Percentiles rank a stretch among this genome's conserved stretches.
These are phyloP conservation scores for Plotosus lineatus DNA, from an alignment of 2,113 vertebrate genomes.

Conservation along the genomic window DNA sequence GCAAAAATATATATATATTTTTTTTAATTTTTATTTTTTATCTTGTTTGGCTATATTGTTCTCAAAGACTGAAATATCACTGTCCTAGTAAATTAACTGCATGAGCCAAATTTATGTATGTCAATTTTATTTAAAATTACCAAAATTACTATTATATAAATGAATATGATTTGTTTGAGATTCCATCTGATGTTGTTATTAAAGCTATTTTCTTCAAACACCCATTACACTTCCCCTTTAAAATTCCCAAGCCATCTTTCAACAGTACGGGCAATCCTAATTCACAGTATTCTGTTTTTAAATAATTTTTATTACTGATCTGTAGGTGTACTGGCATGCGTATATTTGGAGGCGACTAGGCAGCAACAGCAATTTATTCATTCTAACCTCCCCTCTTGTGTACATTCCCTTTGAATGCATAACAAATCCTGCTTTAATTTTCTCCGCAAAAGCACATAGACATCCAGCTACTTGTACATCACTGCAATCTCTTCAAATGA, in stretches of 20 bases:
- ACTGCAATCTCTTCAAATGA: slow-evolving; percentile 60
- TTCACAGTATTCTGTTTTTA: slow-evolving; percentile 40
- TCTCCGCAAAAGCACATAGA: slow-evolving; percentile 47
- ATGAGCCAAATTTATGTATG: no score
- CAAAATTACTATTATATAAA: no score
- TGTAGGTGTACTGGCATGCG: slow-evolving; percentile 27
- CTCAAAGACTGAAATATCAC: no score
- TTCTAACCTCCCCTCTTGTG: slow-evolving; percentile 51
- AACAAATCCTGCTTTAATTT: slow-evolving; percentile 61
- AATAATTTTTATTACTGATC: slow-evolving; percentile 47
- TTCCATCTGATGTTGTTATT: no score
- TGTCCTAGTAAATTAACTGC: no score
- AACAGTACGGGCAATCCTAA: slow-evolving; percentile 1
- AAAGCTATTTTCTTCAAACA: no score
- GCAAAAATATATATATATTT: no score
- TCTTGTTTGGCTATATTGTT: no score
- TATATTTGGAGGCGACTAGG: slow-evolving; percentile 26
- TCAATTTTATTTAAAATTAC: no score
- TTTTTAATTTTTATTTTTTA: no score
- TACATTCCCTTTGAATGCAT: slow-evolving; percentile 57
- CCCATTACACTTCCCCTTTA: no score
- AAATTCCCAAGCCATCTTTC: slow-evolving; percentile 38
- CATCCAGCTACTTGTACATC: slow-evolving; percentile 56
- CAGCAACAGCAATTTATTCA: slow-evolving; percentile 57
- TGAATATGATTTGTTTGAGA: no score